Evolutionary conservation across 2,888 invertebrate species (phyloP).

Genomic region (Pyrgus malvae): DNA sequence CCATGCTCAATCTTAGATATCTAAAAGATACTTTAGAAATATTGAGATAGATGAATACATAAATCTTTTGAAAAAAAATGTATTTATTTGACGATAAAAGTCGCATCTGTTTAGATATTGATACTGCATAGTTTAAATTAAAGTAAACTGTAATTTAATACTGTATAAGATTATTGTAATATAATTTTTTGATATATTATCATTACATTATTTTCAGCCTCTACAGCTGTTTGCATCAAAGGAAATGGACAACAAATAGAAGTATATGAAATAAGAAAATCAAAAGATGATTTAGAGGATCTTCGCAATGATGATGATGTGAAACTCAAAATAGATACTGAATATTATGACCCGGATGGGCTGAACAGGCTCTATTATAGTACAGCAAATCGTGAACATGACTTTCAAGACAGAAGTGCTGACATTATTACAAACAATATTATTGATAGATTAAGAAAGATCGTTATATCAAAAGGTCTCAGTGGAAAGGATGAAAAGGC

Average conservation of each 20-base stretch:
- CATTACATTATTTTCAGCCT: background rate
- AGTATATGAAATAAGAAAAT: constrained; percentile 19
- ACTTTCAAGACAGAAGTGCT: background rate
- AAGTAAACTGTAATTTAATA: too few relatives aligned
- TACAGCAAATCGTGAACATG: background rate
- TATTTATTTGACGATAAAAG: too few relatives aligned
- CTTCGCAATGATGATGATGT: background rate
- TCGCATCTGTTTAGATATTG: too few relatives aligned
- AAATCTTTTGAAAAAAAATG: too few relatives aligned
- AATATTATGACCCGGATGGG: constrained; percentile 16
- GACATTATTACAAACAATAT: constrained; percentile 7
- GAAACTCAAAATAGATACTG: background rate
- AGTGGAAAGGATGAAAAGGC: background rate
- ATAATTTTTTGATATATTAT: background rate
- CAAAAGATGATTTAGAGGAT: background rate
- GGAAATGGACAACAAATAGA: constrained; percentile 7
- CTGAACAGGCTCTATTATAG: background rate
- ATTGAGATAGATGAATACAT: too few relatives aligned
- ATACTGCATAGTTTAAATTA: too few relatives aligned
- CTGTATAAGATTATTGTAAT: too few relatives aligned
- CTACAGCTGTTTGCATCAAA: background rate
- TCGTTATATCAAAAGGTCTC: background rate
- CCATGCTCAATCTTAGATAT: too few relatives aligned
- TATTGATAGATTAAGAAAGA: constrained; percentile 1
- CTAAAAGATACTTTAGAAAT: too few relatives aligned